These are phyloP conservation scores for Euleptes europaea DNA, from an alignment of 2,113 vertebrate species.

Conservation along the genomic window DNA sequence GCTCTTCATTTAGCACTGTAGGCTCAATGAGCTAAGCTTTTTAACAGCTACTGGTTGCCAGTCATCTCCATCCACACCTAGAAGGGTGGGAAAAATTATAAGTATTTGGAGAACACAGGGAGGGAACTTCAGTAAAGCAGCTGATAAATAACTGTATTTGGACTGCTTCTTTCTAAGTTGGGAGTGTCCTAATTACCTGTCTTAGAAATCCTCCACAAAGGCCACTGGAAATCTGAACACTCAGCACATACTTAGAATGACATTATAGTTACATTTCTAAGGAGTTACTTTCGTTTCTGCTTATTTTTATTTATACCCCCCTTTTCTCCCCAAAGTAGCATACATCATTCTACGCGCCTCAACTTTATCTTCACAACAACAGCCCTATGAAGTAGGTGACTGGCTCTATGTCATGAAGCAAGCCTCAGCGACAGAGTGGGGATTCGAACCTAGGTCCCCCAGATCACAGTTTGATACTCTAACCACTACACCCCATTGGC, in stretches of 20 bases:
- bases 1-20: background rate
- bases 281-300: background rate
- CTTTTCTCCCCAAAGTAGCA: no score
- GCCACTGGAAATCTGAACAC: no score
- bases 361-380: no score
- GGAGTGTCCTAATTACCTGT: background rate
- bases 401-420: no score
- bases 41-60: background rate
- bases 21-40: background rate
- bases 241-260: background rate
- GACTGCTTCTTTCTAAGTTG: background rate
- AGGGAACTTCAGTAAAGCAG: background rate
- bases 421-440: no score
- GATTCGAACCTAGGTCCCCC: no score
- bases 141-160: background rate
- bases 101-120: slow-evolving; percentile 19
- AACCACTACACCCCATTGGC: no score
- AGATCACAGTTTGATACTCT: no score
- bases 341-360: no score
- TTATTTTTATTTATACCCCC: no score
- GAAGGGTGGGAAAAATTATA: background rate
- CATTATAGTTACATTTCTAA: background rate
- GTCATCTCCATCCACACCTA: background rate
- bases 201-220: background rate
- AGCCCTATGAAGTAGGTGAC: no score